These are phyloP conservation scores for Cosmia trapezina DNA, from an alignment of 2,888 invertebrate species.

Conservation along the genomic window DNA sequence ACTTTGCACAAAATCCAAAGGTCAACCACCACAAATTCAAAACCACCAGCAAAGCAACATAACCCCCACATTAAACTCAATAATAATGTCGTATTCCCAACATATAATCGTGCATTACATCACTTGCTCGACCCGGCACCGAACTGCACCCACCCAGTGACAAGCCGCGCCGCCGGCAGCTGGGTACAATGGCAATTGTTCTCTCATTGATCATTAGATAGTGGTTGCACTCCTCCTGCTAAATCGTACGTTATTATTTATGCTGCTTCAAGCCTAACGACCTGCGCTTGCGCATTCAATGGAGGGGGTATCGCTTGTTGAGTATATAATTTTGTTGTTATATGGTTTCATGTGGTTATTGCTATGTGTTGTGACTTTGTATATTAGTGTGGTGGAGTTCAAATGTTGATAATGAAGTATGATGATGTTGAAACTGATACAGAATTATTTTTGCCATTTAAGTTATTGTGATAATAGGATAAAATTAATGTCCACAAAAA, in stretches of 20 bases:
- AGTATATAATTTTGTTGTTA: conserved; percentile 64
- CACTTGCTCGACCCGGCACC: conserved; percentile 61
- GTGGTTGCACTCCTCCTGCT: conserved; percentile 71
- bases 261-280: conserved; percentile 71
- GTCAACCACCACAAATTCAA: neutral
- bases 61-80: conserved; percentile 43
- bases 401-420: neutral
- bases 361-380: conserved; percentile 30
- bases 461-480: neutral
- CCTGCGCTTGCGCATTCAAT: conserved; percentile 57
- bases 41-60: neutral
- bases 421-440: neutral
- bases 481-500: neutral
- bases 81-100: conserved; percentile 66
- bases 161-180: conserved; percentile 84
- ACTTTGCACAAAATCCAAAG: neutral
- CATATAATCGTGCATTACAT: conserved; percentile 68
- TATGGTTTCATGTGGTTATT: conserved; percentile 31
- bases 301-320: conserved; percentile 60
- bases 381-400: neutral
- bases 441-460: neutral
- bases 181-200: conserved; percentile 86
- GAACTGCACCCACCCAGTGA: conserved; percentile 79
- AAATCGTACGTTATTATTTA: conserved; percentile 73
- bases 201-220: conserved; percentile 77